phyloP scores from a whole-genome alignment of 2,113 vertebrate genomes.

The Gopherus evgoodei region DNA sequence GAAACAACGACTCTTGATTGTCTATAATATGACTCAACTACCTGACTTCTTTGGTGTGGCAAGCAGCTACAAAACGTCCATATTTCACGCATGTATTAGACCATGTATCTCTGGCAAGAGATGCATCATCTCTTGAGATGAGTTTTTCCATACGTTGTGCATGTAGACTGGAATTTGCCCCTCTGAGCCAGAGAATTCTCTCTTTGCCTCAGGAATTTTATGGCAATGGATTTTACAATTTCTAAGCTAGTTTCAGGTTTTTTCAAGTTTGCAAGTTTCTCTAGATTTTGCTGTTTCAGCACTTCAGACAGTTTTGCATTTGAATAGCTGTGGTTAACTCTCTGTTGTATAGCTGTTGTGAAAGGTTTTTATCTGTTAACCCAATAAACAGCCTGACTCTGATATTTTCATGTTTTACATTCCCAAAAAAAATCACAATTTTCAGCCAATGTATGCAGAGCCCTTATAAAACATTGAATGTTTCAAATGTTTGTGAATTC shows the following conservation, averaged over 20 bases:
- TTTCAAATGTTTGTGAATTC: background rate
- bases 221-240: background rate
- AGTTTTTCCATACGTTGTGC: background rate
- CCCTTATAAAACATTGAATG: background rate
- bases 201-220: background rate
- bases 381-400: background rate
- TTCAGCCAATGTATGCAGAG: background rate
- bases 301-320: background rate
- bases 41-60: background rate
- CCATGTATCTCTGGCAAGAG: background rate
- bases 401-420: background rate
- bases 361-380: background rate
- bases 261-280: too few species aligned
- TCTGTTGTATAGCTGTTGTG: background rate
- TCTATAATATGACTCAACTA: background rate
- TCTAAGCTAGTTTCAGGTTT: too few species aligned
- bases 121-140: background rate
- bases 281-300: too few species aligned
- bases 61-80: background rate
- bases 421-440: background rate
- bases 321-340: background rate
- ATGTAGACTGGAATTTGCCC: background rate
- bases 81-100: background rate
- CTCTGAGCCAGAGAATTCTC: background rate
- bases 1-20: background rate